Evolutionary conservation across 2,888 invertebrate genomes (phyloP), one percentile per base, ranked within the genome.

Genomic region (Heliconius hortense): DNA sequence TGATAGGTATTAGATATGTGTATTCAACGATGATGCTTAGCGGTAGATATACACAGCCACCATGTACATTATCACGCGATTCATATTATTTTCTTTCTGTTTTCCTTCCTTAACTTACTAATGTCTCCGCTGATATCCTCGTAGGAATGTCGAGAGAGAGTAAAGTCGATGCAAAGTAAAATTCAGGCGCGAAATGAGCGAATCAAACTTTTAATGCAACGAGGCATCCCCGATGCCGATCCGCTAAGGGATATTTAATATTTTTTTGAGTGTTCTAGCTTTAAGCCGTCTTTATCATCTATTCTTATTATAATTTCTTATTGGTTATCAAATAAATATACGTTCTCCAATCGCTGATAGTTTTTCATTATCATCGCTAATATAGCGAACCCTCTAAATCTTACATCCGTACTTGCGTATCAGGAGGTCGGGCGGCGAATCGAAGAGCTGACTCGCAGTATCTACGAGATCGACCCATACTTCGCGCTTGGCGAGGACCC

Each of bases 161-260:
- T 97, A 86, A 97, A 97, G 90, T 95, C 96, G 89, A 95, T 98
- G 88, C 97, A 98, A 93, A 96, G 96, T 94, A 97, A 97, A 95
- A 97, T 98, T 87, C 95, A 96, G 87, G 96, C 97, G 93, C 96
- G 97, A 83, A 96, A 96, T 90, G 98, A 98, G 94, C 96, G 98
- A 88, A 96, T 98, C 88, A 98, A 98, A 93, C 95, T 97, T 84
- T 95, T 98, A 87, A 95, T 97, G 90, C 97, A 97, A 95, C 96
- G 97, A 89, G 98, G 97, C 93, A 96, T 96, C 85, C 98, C 98
- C 84, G 97, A 97, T 93, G 95, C 96, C 88, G 96, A 97, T 86
- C 95, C 96, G 88, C 95, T 96, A 79, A 87, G 87, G 89, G 96
- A 96, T 91, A 95, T 95, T 87, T 96, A 95, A 89, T 83, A 82